A percentile compares a stretch with the other conserved stretches of the same genome.
Conservation (phyloP, 1,140 invertebrate genomes). For the Cotesia typhae region DNA sequence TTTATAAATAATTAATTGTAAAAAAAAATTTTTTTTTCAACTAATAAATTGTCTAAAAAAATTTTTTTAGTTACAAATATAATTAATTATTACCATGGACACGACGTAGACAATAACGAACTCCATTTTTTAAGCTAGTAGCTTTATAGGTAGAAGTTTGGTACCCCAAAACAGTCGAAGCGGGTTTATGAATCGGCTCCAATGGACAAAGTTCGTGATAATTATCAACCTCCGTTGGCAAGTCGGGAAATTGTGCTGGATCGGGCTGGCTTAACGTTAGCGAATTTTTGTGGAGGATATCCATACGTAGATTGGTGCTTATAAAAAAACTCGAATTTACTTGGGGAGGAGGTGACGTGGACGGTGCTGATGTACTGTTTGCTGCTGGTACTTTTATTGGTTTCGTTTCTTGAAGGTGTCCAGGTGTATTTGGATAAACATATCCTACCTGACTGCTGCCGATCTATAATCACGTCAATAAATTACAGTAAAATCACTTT, state of each 20-base stretch:
- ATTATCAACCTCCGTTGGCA: constrained; percentile 87
- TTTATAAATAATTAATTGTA: too few species aligned
- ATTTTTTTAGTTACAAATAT: background rate
- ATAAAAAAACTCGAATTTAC: constrained; percentile 72
- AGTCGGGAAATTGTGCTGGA: constrained; percentile 73
- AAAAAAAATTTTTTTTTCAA: too few species aligned
- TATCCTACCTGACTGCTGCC: constrained; percentile 59
- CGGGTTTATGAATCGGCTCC: constrained; percentile 72
- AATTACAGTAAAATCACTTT: background rate
- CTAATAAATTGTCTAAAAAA: too few species aligned
- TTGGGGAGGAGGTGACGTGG: constrained; percentile 62
- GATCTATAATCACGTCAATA: constrained; percentile 45
- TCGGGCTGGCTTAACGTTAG: constrained; percentile 77
- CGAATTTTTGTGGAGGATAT: constrained; percentile 81
- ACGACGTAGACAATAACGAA: constrained; percentile 85
- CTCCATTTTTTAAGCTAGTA: constrained; percentile 86
- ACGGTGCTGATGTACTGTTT: constrained; percentile 60
- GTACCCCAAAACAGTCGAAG: constrained; percentile 75
- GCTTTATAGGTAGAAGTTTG: constrained; percentile 92
- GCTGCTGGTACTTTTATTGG: constrained; percentile 62
- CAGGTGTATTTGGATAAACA: constrained; percentile 75
- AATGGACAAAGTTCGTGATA: constrained; percentile 89
- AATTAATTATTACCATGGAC: constrained; percentile 76
- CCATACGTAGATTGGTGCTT: constrained; percentile 77
- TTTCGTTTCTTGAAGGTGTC: constrained; percentile 68